Evolutionary conservation across 2,888 invertebrate genomes (phyloP).

Genomic region (Limnephilus marmoratus): DNA sequence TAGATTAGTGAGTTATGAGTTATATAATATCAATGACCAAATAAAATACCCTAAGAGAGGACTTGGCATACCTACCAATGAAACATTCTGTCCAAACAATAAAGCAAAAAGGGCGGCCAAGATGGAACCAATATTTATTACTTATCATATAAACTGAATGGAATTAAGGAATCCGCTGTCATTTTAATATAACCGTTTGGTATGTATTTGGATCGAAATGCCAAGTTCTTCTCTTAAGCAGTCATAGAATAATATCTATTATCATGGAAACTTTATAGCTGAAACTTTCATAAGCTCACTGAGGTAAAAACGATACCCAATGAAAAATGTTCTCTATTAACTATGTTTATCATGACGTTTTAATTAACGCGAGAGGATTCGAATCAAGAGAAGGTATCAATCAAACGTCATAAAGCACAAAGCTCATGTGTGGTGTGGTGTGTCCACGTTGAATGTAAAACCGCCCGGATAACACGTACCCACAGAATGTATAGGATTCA

Average conservation of each 20-base stretch:
- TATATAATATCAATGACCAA: no score
- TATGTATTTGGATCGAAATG: no score
- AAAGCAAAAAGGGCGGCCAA: no score
- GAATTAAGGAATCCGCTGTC: no score
- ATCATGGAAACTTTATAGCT: not conserved
- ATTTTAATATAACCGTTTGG: no score
- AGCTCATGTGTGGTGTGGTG: not conserved
- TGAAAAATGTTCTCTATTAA: not conserved
- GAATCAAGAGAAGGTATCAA: not conserved
- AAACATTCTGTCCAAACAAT: no score
- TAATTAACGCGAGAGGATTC: not conserved
- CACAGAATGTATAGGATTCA: not conserved
- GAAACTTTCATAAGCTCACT: not conserved
- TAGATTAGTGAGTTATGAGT: no score
- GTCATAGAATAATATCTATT: not conserved
- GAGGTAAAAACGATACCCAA: not conserved
- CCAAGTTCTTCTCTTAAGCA: no score
- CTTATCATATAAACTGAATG: no score
- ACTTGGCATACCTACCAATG: no score
- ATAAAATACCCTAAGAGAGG: no score
- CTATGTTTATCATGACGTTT: not conserved
- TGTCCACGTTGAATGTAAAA: not conserved
- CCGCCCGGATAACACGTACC: conserved; percentile 18
- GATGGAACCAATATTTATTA: no score
- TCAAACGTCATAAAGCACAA: not conserved